These are phyloP conservation scores for Nanorana parkeri DNA, from an alignment of 2,113 vertebrate species.

Conservation along the genomic window DNA sequence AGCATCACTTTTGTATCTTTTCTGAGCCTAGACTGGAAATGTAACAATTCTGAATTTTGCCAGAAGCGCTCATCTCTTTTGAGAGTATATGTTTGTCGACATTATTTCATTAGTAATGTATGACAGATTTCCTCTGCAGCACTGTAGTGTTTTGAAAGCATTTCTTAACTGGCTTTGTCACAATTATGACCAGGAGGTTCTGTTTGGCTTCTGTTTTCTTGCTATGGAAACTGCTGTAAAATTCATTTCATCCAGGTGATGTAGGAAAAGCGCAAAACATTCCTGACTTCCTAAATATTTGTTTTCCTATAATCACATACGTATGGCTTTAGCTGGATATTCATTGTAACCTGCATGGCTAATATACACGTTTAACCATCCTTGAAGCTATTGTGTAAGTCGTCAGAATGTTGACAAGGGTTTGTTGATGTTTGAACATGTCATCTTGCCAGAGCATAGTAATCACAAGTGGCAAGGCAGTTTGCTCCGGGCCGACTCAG, in stretches of 20 bases:
- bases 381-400: conserved; percentile 11
- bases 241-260: conserved; percentile 7
- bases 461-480: not conserved
- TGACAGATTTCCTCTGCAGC: no score
- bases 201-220: conserved; percentile 3
- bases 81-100: no score
- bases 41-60: no score
- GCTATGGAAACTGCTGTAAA: conserved; percentile 4
- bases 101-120: no score
- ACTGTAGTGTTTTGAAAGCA: no score
- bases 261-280: conserved; percentile 6
- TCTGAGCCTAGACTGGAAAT: no score
- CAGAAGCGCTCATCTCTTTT: no score
- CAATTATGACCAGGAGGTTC: not conserved
- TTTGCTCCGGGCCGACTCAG: not conserved
- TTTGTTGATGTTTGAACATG: conserved; percentile 19
- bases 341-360: conserved; percentile 1
- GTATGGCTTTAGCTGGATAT: not conserved
- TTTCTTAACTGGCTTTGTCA: not conserved
- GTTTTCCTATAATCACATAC: conserved; percentile 18
- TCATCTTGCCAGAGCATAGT: not conserved
- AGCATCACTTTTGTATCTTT: no score
- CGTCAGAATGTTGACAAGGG: conserved; percentile 1
- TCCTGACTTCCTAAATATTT: conserved; percentile 14
- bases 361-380: not conserved